These are phyloP conservation scores for Onthophagus taurus DNA, from an alignment of 1,140 invertebrate genomes.

Conservation along the genomic window DNA sequence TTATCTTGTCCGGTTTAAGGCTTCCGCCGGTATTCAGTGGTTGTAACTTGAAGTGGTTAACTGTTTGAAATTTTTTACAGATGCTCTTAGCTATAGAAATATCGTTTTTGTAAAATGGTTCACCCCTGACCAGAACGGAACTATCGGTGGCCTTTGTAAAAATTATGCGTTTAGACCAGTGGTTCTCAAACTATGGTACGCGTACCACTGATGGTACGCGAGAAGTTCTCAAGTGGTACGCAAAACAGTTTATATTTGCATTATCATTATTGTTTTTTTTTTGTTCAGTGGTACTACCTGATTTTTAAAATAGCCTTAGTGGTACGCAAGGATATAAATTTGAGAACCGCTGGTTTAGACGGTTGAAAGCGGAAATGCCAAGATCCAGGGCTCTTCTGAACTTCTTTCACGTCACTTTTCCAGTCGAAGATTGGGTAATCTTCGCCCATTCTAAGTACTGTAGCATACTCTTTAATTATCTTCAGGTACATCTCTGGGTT, in stretches of 20 bases:
- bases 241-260: too few relatives aligned
- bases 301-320: too few relatives aligned
- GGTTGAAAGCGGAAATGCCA: constrained; percentile 7
- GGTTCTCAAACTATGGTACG: too few relatives aligned
- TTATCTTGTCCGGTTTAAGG: constrained; percentile 10
- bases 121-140: not conserved
- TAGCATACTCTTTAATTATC: constrained; percentile 2
- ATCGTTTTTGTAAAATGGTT: not conserved
- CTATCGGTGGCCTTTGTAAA: constrained; percentile 1
- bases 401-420: not conserved
- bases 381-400: not conserved
- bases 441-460: constrained; percentile 2
- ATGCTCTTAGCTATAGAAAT: not conserved
- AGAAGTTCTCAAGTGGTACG: too few relatives aligned
- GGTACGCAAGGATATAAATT: too few relatives aligned
- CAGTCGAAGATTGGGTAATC: constrained; percentile 4
- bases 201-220: too few relatives aligned
- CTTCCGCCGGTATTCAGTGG: constrained; percentile 9
- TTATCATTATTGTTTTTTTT: too few relatives aligned
- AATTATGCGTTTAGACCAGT: constrained; percentile 6
- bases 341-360: too few relatives aligned
- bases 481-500: constrained; percentile 2
- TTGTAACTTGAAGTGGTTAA: not conserved
- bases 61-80: not conserved
- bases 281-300: too few relatives aligned